These are phyloP conservation scores for Montipora efflorescens DNA, from an alignment of 64 coral and sea anemone species.

Conservation along the genomic window DNA sequence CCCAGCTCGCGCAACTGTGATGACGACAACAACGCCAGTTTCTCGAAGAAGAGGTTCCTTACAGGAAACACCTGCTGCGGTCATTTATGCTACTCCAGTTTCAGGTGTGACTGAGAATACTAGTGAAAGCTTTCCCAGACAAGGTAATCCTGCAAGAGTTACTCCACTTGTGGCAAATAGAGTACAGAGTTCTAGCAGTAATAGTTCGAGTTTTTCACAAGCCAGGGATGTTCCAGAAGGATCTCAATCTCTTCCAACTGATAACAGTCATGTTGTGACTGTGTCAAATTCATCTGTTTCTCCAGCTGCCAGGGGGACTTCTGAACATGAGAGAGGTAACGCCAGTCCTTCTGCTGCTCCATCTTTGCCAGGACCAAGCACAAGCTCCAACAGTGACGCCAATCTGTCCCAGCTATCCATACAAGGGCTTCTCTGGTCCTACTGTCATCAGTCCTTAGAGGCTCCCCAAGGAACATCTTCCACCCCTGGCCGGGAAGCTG, in stretches of 20 bases:
- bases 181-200: not conserved
- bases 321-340: not conserved
- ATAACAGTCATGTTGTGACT: not conserved
- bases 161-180: constrained; percentile 7
- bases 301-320: not conserved
- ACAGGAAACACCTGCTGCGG: not conserved
- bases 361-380: constrained; percentile 1
- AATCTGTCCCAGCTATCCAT: not conserved
- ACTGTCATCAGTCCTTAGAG: not conserved
- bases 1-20: not conserved
- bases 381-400: not conserved
- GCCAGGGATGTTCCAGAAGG: not conserved
- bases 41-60: not conserved
- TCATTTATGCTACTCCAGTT: constrained; percentile 24
- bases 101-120: not conserved
- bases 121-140: constrained; percentile 33
- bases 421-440: not conserved
- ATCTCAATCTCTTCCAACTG: constrained; percentile 7
- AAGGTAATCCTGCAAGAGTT: constrained; percentile 6
- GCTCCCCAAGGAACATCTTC: not conserved
- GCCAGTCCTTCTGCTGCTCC: not conserved
- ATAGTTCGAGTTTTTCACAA: not conserved
- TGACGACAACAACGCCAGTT: not conserved
- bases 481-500: not conserved
- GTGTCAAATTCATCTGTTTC: not conserved